Evolutionary conservation across 2,797 vertebrate genomes (phyloP), one percentile per base, ranked within the genome.

Genomic region (Phaenicophaeus curvirostris): DNA sequence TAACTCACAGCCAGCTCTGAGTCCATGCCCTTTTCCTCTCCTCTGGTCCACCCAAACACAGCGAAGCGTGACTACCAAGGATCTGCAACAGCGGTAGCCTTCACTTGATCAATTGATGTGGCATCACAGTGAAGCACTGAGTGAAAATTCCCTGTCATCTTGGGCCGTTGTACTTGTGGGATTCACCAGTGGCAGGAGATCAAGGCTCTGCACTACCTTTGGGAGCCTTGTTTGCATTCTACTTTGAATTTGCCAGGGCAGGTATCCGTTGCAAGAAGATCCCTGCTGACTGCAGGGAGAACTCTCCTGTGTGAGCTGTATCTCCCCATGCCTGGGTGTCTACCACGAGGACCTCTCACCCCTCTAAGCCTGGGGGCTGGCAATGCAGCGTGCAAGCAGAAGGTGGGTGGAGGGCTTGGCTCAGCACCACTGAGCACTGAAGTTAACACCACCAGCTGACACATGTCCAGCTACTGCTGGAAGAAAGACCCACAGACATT

Each of bases 391-490:
- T 24, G 46, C 13, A 39, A 82, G 62, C 16, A 81, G 12, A 15
- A 57, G 41, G 11, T 1, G 0, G 3, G 18, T 37, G 39, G 79
- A 58, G 53, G 41, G 24, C 30, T 67, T 2, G 0, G 46, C 37
- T 48, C 57, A 8, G 62, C 8, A 1, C n/a, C 6, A 4, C 50
- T 39, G 68, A 21, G 37, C 62, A 55, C 35, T 2, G 4, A 13
- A 61, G 21, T 25, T 41, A 19, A 27, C n/a, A 33, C n/a, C 58
- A 15, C 13, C 15, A 28, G 33, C 53, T 71, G 7, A 37, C 59
- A 30, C 35, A 50, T 20, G 51, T 59, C 33, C 37, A 50, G 51
- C 13, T 20, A 2, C 68, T 23, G 55, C 77, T 71, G 33, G 44
- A 76, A 41, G 42, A 30, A 28, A 55, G 33, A 46, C 44, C 30